These are phyloP conservation scores for Chrysopa pallens DNA, from an alignment of 1,140 invertebrate species.

Conservation along the genomic window DNA sequence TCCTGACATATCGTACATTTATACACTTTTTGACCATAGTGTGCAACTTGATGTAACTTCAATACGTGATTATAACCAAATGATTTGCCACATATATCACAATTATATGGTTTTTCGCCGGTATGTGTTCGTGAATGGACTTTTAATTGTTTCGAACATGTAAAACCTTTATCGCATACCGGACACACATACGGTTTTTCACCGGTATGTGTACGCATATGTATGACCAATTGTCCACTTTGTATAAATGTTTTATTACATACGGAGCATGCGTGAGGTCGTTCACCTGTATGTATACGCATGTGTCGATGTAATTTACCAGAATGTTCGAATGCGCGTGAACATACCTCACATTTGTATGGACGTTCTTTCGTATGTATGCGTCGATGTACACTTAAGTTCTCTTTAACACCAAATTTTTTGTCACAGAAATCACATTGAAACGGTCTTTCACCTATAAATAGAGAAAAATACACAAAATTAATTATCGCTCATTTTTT, in stretches of 20 bases:
- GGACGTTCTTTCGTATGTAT: slow-evolving; percentile 80
- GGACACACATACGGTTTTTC: slow-evolving; percentile 81
- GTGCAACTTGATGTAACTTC: slow-evolving; percentile 76
- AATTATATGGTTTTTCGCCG: slow-evolving; percentile 57
- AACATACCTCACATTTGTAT: slow-evolving; percentile 78
- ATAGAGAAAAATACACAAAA: background rate
- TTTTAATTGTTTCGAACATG: slow-evolving; percentile 78
- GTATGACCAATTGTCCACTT: slow-evolving; percentile 69
- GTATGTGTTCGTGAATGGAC: slow-evolving; percentile 71
- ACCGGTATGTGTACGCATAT: slow-evolving; percentile 73
- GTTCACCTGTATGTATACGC: slow-evolving; percentile 78
- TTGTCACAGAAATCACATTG: slow-evolving; percentile 87
- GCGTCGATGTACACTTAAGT: slow-evolving; percentile 75
- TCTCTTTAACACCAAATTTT: slow-evolving; percentile 82
- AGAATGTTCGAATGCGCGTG: slow-evolving; percentile 79
- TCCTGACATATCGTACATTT: slow-evolving; percentile 80
- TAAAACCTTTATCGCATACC: slow-evolving; percentile 70
- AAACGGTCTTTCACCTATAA: slow-evolving; percentile 44
- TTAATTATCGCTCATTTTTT: no score
- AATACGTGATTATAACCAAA: slow-evolving; percentile 67
- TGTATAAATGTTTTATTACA: slow-evolving; percentile 85
- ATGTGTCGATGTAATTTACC: slow-evolving; percentile 85
- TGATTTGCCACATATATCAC: slow-evolving; percentile 62
- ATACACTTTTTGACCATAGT: slow-evolving; percentile 81
- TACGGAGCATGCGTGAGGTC: slow-evolving; percentile 84